Evolutionary conservation across 2,888 invertebrate species (phyloP).

Genomic region (Machimus rusticus): DNA sequence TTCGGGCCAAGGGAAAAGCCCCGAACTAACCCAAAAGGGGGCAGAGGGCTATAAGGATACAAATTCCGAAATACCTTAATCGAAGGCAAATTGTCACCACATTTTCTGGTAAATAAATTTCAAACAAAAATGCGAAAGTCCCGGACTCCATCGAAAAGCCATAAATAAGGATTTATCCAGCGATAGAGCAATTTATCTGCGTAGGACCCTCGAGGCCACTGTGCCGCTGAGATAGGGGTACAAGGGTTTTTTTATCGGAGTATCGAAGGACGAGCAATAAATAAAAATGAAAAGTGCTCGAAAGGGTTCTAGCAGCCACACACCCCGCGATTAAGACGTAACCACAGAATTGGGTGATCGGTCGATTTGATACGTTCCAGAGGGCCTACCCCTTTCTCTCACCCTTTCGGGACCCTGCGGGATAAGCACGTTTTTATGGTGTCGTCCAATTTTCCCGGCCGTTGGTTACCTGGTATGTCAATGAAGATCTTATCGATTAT

Average conservation of each 20-base stretch:
- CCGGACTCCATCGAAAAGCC: slow-evolving; percentile 18
- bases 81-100: slow-evolving; percentile 35
- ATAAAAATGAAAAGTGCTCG: background rate
- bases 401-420: background rate
- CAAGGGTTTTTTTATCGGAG: background rate
- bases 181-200: slow-evolving; percentile 16
- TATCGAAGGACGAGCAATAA: background rate
- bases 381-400: slow-evolving; percentile 25
- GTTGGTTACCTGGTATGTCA: background rate
- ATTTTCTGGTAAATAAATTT: slow-evolving; percentile 42
- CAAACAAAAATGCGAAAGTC: slow-evolving; percentile 25
- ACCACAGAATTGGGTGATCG: slow-evolving; percentile 15
- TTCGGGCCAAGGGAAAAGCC: background rate
- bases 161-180: slow-evolving; percentile 32
- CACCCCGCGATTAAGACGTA: slow-evolving; percentile 4
- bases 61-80: slow-evolving; percentile 8
- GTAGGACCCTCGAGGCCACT: background rate
- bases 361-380: background rate
- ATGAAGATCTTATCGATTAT: background rate
- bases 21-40: background rate
- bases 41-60: background rate
- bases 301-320: background rate
- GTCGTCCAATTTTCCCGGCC: background rate
- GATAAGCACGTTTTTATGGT: slow-evolving; percentile 1
- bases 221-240: background rate